phyloP scores from a whole-genome alignment of 2,888 invertebrate species.

The Noctua comes region DNA sequence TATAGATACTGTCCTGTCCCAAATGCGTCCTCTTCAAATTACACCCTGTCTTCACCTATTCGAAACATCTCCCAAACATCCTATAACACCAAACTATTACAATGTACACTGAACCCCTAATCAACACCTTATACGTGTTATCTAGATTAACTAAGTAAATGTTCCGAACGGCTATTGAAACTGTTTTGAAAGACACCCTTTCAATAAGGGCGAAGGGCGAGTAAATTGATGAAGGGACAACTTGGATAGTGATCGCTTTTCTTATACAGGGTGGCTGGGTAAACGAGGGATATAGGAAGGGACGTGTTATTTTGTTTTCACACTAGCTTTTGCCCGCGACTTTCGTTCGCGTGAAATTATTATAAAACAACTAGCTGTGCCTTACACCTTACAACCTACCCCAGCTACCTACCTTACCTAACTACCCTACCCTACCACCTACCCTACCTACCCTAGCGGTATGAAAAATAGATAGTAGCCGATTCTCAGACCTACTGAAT shows the following conservation, averaged over 20 bases:
- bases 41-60: neutral
- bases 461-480: no score
- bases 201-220: slow-evolving; percentile 28
- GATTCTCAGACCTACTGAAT: no score
- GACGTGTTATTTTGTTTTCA: neutral
- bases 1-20: no score
- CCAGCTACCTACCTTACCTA: no score
- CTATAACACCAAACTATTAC: neutral
- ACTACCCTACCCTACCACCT: no score
- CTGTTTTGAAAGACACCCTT: slow-evolving; percentile 46
- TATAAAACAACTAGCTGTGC: no score
- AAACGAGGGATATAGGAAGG: neutral
- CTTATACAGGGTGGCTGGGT: neutral
- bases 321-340: no score
- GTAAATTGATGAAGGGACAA: slow-evolving; percentile 61
- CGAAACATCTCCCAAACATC: slow-evolving; percentile 1
- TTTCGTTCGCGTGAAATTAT: no score
- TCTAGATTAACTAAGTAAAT: slow-evolving; percentile 46
- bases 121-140: slow-evolving; percentile 44
- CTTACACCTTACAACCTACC: no score
- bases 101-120: slow-evolving; percentile 30
- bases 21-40: no score
- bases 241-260: slow-evolving; percentile 42
- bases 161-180: slow-evolving; percentile 34
- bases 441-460: no score